Evolutionary conservation across 2,888 invertebrate species (phyloP).

Genomic region (Epistrophe grossulariae): DNA sequence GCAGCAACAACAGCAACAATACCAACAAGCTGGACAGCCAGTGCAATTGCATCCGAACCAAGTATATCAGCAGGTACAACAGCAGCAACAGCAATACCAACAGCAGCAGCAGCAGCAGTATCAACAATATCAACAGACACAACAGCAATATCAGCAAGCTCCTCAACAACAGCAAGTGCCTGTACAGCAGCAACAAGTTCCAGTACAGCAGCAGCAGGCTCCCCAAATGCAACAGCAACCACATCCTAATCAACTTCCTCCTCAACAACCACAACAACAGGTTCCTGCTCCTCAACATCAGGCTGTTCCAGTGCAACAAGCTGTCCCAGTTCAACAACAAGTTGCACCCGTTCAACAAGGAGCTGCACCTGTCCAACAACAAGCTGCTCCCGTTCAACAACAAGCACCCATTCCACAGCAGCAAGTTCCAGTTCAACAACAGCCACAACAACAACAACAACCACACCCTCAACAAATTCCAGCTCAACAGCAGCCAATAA

Average conservation of each 20-base stretch:
- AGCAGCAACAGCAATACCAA: constrained; percentile 60
- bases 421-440: constrained; percentile 59
- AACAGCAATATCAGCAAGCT: constrained; percentile 76
- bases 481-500: constrained; percentile 55
- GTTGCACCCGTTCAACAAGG: constrained; percentile 26
- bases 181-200: constrained; percentile 71
- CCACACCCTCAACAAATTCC: constrained; percentile 73
- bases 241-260: constrained; percentile 68
- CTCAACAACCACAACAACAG: constrained; percentile 66
- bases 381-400: not conserved
- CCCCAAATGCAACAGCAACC: constrained; percentile 77
- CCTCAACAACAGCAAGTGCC: constrained; percentile 78
- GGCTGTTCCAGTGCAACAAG: constrained; percentile 38
- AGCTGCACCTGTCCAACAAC: constrained; percentile 38
- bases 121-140: constrained; percentile 78
- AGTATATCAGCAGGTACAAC: constrained; percentile 78
- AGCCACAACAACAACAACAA: constrained; percentile 55
- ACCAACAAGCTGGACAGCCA: constrained; percentile 78
- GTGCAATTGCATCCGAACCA: constrained; percentile 80
- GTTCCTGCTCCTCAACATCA: constrained; percentile 48
- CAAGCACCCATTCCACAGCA: constrained; percentile 48
- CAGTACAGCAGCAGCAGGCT: constrained; percentile 77
- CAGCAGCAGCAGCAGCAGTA: constrained; percentile 71
- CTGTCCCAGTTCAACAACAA: constrained; percentile 61
- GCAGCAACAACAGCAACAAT: constrained; percentile 71